These are phyloP conservation scores for Philereme vetulata DNA, from an alignment of 2,888 invertebrate species.

Conservation along the genomic window DNA sequence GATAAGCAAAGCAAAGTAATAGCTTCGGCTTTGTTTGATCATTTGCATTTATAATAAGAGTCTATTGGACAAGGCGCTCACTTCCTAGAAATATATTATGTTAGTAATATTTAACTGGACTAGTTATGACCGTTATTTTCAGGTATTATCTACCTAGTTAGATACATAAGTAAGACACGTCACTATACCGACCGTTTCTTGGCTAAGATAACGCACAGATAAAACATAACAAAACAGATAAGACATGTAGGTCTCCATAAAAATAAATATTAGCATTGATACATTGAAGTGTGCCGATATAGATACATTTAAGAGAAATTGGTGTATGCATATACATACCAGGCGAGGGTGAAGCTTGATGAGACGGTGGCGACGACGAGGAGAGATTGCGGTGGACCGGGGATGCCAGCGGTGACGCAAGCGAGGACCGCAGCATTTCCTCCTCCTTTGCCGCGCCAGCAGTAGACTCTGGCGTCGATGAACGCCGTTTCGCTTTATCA, in stretches of 20 bases:
- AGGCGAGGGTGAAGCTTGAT: slow-evolving; percentile 64
- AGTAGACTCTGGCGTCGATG: slow-evolving; percentile 72
- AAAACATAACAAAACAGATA: slow-evolving; percentile 59
- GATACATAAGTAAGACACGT: slow-evolving; percentile 37
- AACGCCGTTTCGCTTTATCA: slow-evolving; percentile 66
- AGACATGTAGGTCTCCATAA: slow-evolving; percentile 42
- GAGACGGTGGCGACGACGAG: slow-evolving; percentile 58
- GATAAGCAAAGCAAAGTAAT: slow-evolving; percentile 35
- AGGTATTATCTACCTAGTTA: slow-evolving; percentile 25
- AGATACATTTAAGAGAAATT: slow-evolving; percentile 8
- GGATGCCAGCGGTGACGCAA: slow-evolving; percentile 67
- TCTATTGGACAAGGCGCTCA: not conserved
- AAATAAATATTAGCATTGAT: slow-evolving; percentile 33
- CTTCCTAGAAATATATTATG: slow-evolving; percentile 4
- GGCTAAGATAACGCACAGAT: slow-evolving; percentile 55
- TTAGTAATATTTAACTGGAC: not conserved
- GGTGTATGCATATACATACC: slow-evolving; percentile 53
- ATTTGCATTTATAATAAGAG: slow-evolving; percentile 1
- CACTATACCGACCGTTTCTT: slow-evolving; percentile 46
- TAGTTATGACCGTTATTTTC: not conserved
- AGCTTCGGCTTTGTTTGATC: slow-evolving; percentile 22
- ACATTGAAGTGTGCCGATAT: slow-evolving; percentile 20
- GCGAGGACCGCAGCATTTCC: slow-evolving; percentile 59
- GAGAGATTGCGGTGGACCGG: slow-evolving; percentile 64
- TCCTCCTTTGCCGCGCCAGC: slow-evolving; percentile 55